A percentile compares a stretch with the other conserved stretches of the same genome.
phyloP scores from a whole-genome alignment of 2,888 invertebrate genomes.

The Dermolepida albohirtum region DNA sequence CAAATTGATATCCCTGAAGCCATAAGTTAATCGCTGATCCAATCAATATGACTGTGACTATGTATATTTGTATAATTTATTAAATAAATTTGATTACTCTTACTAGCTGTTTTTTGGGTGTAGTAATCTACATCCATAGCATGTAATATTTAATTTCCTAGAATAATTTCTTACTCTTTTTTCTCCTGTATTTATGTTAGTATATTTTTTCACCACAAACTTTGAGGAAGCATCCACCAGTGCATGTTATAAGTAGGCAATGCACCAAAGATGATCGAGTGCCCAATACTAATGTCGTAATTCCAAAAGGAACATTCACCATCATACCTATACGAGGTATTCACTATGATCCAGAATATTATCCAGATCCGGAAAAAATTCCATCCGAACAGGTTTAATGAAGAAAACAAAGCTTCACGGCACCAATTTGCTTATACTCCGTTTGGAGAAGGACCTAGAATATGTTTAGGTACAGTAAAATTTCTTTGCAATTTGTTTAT shows the following conservation, averaged over 20 bases:
- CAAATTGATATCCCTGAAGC: too few species aligned
- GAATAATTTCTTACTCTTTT: too few species aligned
- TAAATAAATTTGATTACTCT: too few species aligned
- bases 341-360: conserved; percentile 39
- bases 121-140: too few species aligned
- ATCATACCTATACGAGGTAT: conserved; percentile 32
- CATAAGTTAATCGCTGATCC: too few species aligned
- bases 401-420: conserved; percentile 27
- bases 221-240: conserved; percentile 36
- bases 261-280: conserved; percentile 35
- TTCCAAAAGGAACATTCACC: conserved; percentile 21
- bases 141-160: too few species aligned
- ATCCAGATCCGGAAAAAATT: conserved; percentile 39
- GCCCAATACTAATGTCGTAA: conserved; percentile 10
- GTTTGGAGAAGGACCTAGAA: conserved; percentile 40
- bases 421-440: conserved; percentile 32
- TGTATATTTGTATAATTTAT: too few species aligned
- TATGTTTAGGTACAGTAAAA: conserved; percentile 33
- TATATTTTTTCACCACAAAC: conserved; percentile 34
- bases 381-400: conserved; percentile 33
- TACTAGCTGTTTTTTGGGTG: too few species aligned
- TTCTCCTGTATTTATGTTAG: not conserved
- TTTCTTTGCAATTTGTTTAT: too few species aligned
- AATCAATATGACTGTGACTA: too few species aligned
- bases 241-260: conserved; percentile 15